Base-by-base conservation (phyloP, 2,888 invertebrate species). In the Ophioninae sp. region DNA sequence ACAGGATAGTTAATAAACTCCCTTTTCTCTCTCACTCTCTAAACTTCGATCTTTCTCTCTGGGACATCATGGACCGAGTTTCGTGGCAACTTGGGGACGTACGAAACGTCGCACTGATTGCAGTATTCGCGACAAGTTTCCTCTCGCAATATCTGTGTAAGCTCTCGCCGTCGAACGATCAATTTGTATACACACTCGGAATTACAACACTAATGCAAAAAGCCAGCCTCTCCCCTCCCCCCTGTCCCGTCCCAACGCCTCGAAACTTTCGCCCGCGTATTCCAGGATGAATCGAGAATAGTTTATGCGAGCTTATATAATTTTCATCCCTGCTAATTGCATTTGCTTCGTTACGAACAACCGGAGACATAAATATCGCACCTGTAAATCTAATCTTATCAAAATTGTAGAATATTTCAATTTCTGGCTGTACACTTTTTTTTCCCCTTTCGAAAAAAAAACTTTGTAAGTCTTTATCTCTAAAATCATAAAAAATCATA, bases 61-160 rank as follows among this genome's bases (percentile, higher is more conserved):
- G 41, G 41, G 7, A 59, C 59, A 63, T 9, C 44, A 61, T 17
- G 37, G 44, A 39, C 56, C 13, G 67, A 76, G 76, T 76, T 76
- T 76, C 76, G 58, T 7, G 23, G 76, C 59, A 67, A 76, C 58
- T 76, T 58, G 59, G 39, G 56, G 76, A 67, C 76, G 67, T 41
- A 64, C 56, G 56, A 30, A 59, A 74, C 74, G 64, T 63, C 65
- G 51, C 65, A 30, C 67, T 76, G 76, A 76, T 67, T 76, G 76
- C 76, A 76, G 67, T 67, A 67, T 76, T 76, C 76, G 65, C 22
- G 59, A 59, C 76, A 76, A 76, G 76, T 76, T 67, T 67, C 76
- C 51, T 2, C 65, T 67, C 67, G 75, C 37, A 51, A 37, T 58
- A 20, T 67, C 65, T 51, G 37, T 56, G 56, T 58, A 65, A 65